Conservation (phyloP, 2,888 invertebrate species). For the Drosophila meridionalis region DNA sequence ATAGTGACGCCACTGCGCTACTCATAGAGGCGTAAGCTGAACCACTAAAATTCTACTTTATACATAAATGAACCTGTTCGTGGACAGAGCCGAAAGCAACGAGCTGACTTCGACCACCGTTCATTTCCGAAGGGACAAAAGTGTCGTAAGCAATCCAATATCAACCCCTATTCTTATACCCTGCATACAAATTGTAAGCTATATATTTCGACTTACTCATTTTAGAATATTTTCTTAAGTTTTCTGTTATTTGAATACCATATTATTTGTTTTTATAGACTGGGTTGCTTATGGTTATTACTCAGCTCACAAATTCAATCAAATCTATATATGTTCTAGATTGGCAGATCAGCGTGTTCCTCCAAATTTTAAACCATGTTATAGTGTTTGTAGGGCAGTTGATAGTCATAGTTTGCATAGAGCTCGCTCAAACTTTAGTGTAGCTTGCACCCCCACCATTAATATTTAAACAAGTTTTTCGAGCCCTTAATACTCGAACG, state of each 20-base stretch:
- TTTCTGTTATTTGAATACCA: background rate
- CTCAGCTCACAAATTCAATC: background rate
- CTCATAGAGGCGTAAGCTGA: background rate
- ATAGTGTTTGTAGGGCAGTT: background rate
- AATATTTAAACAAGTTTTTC: background rate
- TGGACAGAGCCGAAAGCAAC: constrained; percentile 25
- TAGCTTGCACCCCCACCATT: constrained; percentile 8
- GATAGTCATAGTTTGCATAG: background rate
- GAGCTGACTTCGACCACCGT: constrained; percentile 48
- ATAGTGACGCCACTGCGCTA: constrained; percentile 24
- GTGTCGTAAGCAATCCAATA: constrained; percentile 9
- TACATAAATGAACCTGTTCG: constrained; percentile 4
- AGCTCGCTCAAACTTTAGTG: constrained; percentile 16
- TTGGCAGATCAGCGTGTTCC: too few species aligned
- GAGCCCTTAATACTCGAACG: background rate
- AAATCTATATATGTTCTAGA: background rate
- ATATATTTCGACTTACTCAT: too few species aligned
- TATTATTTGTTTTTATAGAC: background rate
- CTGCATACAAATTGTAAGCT: background rate
- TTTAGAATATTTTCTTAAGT: background rate
- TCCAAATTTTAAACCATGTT: too few species aligned
- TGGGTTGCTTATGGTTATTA: background rate
- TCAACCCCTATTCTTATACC: constrained; percentile 44
- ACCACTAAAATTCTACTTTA: constrained; percentile 2
- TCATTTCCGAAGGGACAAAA: constrained; percentile 23